Conservation (phyloP, 1,140 invertebrate genomes). For the Ladona fulva region DNA sequence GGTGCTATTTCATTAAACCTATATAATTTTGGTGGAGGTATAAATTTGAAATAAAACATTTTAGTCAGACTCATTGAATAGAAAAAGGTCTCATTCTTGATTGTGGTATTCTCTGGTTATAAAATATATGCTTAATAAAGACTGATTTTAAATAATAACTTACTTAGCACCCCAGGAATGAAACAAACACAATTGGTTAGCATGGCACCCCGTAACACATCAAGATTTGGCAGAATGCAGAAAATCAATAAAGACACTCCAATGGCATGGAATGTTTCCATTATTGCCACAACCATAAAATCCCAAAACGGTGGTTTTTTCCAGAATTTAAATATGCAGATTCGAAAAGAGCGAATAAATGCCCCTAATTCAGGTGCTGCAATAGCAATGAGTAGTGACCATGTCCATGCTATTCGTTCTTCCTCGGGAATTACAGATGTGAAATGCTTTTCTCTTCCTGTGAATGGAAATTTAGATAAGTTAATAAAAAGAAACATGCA, state of each 20-base stretch:
- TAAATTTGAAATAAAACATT: too few relatives aligned
- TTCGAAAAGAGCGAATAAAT: constrained; percentile 33
- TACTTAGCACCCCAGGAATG: constrained; percentile 39
- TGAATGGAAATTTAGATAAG: too few relatives aligned
- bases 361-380: constrained; percentile 36
- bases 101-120: too few relatives aligned
- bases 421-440: constrained; percentile 43
- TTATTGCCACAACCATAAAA: constrained; percentile 27
- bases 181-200: constrained; percentile 42
- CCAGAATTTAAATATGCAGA: constrained; percentile 36
- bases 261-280: constrained; percentile 41
- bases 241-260: constrained; percentile 44
- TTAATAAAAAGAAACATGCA: too few relatives aligned
- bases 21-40: too few relatives aligned
- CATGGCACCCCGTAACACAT: constrained; percentile 40
- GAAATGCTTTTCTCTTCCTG: constrained; percentile 75
- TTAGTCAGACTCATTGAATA: too few relatives aligned
- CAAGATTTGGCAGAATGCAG: constrained; percentile 41
- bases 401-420: constrained; percentile 38
- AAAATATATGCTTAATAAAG: not conserved
- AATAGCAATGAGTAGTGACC: constrained; percentile 36
- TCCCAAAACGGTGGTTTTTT: constrained; percentile 24
- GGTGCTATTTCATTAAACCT: too few relatives aligned
- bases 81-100: too few relatives aligned
- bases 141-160: constrained; percentile 16